Evolutionary conservation across 2,888 invertebrate species (phyloP), one percentile per base, ranked within the genome.

Genomic region (Falcaria lacertinaria): DNA sequence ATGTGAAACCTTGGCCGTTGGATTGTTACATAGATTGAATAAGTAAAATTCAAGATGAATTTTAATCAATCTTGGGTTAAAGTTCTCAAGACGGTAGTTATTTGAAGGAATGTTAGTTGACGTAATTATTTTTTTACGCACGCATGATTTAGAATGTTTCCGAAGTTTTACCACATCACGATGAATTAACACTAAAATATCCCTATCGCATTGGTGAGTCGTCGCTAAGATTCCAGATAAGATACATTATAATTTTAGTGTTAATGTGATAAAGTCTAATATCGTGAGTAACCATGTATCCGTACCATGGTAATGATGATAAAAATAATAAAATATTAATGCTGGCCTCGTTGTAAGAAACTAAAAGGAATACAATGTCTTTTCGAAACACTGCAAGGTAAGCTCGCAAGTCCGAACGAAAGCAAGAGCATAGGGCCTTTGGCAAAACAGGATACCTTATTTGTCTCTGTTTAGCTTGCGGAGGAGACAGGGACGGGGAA

Each of bases 401-500:
- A 46, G 40, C 36, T 17, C 39, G 50, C 8, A 22, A 8, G 37
- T 47, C 52, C 60, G 51, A 73, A 66, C 60, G 73, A 80, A 78
- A 77, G 68, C 69, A 67, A 74, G 72, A 73, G 66, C 64, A 57
- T 54, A 52, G 70, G 64, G 61, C 69, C 76, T 68, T 74, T 65
- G 60, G 71, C 64, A 64, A 74, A 78, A 78, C 80, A 77, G 80
- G 74, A 73, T 69, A 70, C 54, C 47, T 52, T 51, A 11, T 73
- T 73, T 61, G 63, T 77, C 76, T 77, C 77, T 48, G 57, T 71
- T 68, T 49, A 33, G 41, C 43, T 19, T 44, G 48, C 52, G 49
- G 54, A 54, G 46, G 48, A 56, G 76, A 85, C 61, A 75, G 69
- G 80, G 86, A 84, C 71, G 52, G 69, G 57, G 60, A 64, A 70